Percentiles rank a stretch among this genome's conserved stretches.
phyloP scores from a whole-genome alignment of 1,140 invertebrate species.

The Heliothis subflexa region DNA sequence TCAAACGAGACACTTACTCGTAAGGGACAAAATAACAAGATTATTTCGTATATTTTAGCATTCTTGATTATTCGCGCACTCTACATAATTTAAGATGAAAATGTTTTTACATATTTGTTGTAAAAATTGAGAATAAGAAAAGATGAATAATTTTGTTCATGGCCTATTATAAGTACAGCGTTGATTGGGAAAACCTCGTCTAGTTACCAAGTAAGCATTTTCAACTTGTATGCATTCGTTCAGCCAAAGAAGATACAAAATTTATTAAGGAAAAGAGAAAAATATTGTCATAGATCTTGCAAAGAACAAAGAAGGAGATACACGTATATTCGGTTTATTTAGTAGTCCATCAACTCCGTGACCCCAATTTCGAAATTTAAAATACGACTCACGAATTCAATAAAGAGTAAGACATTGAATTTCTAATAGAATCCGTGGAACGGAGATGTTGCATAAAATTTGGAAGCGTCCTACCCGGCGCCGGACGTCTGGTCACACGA shows the following conservation, averaged over 20 bases:
- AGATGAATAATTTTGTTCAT: not conserved
- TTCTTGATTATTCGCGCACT: not conserved
- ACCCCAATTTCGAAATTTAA: slow-evolving; percentile 27
- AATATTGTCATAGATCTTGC: not conserved
- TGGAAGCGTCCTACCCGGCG: not conserved
- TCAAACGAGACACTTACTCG: slow-evolving; percentile 9
- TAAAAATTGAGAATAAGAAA: not conserved
- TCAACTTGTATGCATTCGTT: not conserved
- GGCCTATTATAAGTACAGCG: too few relatives aligned
- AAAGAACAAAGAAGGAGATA: slow-evolving; percentile 1
- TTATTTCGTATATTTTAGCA: not conserved
- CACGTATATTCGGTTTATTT: slow-evolving; percentile 12
- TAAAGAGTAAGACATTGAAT: slow-evolving; percentile 40
- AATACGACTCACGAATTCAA: slow-evolving; percentile 32
- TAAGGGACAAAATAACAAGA: not conserved
- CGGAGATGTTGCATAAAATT: slow-evolving; percentile 25
- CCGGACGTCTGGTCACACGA: slow-evolving; percentile 23
- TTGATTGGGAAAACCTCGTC: not conserved
- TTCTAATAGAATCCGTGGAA: slow-evolving; percentile 28
- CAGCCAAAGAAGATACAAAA: not conserved
- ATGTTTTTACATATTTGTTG: too few relatives aligned
- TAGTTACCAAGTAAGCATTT: not conserved
- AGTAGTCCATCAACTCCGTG: slow-evolving; percentile 7
- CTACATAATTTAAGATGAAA: not conserved
- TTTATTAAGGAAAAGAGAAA: not conserved